phyloP scores from a whole-genome alignment of 2,797 vertebrate genomes.

The Myiotriccus ornatus region DNA sequence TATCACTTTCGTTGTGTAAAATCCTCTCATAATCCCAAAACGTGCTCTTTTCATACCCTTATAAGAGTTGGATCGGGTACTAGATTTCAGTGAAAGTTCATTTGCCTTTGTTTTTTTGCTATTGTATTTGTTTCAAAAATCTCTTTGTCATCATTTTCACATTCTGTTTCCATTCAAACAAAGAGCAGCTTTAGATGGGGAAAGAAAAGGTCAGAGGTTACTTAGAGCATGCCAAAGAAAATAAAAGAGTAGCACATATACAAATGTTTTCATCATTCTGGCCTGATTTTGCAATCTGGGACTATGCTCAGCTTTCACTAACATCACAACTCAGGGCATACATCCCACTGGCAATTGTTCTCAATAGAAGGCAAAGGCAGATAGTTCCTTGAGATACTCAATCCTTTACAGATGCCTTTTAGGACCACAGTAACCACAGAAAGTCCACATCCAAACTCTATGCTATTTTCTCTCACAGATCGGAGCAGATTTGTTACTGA shows the following conservation, averaged over 20 bases:
- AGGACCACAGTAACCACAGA: conserved; percentile 23
- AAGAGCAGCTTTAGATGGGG: conserved; percentile 49
- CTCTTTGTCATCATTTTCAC: conserved; percentile 58
- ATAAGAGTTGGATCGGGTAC: background rate
- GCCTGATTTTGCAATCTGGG: conserved; percentile 63
- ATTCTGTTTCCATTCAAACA: conserved; percentile 63
- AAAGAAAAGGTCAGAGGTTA: conserved; percentile 50
- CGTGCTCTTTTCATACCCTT: background rate
- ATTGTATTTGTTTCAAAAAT: conserved; percentile 50
- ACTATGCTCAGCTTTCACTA: conserved; percentile 56
- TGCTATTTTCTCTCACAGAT: background rate
- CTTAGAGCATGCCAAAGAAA: conserved; percentile 54
- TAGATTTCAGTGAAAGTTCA: conserved; percentile 52
- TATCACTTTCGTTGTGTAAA: background rate
- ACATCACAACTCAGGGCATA: conserved; percentile 51
- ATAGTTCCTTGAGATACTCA: conserved; percentile 32
- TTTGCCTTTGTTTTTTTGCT: conserved; percentile 22
- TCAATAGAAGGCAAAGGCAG: conserved; percentile 41
- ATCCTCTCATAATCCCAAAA: background rate
- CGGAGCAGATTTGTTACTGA: background rate
- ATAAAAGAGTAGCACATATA: conserved; percentile 65
- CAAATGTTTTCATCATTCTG: conserved; percentile 69
- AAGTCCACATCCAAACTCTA: background rate
- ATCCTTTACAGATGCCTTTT: conserved; percentile 11
- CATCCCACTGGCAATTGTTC: conserved; percentile 46